These are phyloP conservation scores for Smutsia gigantea DNA, from an alignment of 2,797 vertebrate species.

Conservation along the genomic window DNA sequence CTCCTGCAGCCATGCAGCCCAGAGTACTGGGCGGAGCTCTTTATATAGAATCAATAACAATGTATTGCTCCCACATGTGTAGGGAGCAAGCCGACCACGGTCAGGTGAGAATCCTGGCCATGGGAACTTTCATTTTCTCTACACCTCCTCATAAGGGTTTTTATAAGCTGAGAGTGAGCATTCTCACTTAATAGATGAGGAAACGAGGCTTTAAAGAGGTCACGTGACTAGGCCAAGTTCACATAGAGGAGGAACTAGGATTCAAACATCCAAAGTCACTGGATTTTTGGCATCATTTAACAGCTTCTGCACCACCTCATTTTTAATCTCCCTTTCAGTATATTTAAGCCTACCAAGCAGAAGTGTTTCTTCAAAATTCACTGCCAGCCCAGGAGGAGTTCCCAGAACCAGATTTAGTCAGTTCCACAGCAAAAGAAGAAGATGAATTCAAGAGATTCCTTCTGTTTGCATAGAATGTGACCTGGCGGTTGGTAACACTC, in stretches of 20 bases:
- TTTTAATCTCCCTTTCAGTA: neutral
- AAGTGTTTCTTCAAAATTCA: neutral
- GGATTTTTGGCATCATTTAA: neutral
- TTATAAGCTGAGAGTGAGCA: neutral
- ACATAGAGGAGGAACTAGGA: neutral
- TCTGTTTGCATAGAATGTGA: constrained; percentile 13
- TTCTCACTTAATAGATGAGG: neutral
- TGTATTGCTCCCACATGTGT: too few species aligned
- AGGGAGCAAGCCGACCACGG: too few species aligned
- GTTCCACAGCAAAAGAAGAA: neutral
- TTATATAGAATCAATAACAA: too few species aligned
- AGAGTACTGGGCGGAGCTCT: too few species aligned
- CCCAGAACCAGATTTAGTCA: neutral
- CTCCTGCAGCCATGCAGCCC: too few species aligned
- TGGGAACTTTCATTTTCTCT: too few species aligned
- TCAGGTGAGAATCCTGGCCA: too few species aligned
- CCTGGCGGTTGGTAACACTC: neutral
- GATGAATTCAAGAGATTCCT: neutral
- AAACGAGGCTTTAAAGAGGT: neutral
- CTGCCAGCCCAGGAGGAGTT: neutral
- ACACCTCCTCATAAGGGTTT: neutral
- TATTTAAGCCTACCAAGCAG: neutral
- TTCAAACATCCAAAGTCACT: neutral
- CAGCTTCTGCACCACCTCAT: neutral
- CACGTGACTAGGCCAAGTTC: neutral